phyloP scores from a whole-genome alignment of 2,797 vertebrate genomes.

The Liparis tanakae region DNA sequence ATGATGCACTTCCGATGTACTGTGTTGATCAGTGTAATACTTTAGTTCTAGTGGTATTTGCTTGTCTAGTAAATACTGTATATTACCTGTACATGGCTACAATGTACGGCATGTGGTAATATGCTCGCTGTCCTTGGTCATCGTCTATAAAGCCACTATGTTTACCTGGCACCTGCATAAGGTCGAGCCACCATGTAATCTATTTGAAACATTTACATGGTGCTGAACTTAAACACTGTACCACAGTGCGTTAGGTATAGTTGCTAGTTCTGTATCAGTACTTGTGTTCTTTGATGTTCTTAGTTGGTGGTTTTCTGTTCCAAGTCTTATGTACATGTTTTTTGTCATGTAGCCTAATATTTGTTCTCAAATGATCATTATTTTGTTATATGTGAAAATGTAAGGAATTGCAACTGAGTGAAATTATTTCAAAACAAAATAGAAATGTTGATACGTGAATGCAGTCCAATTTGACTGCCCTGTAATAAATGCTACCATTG shows the following conservation, averaged over 20 bases:
- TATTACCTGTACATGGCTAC: constrained; percentile 60
- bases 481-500: not conserved
- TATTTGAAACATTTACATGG: constrained; percentile 48
- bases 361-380: constrained; percentile 73
- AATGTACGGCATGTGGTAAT: constrained; percentile 67
- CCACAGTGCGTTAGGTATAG: constrained; percentile 48
- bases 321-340: constrained; percentile 62
- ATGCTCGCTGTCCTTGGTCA: constrained; percentile 59
- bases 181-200: constrained; percentile 42
- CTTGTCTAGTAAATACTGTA: constrained; percentile 62
- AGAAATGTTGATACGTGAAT: not conserved
- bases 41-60: constrained; percentile 62
- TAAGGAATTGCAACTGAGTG: constrained; percentile 73
- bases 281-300: constrained; percentile 62
- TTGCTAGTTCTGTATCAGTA: constrained; percentile 58
- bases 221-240: constrained; percentile 53
- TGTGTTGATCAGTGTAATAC: constrained; percentile 58
- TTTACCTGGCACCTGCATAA: constrained; percentile 61
- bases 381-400: constrained; percentile 77
- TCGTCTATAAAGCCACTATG: constrained; percentile 51
- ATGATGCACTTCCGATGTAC: constrained; percentile 57
- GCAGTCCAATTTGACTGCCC: not conserved
- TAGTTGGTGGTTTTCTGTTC: constrained; percentile 64
- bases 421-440: constrained; percentile 4
- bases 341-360: constrained; percentile 65